phyloP scores from a whole-genome alignment of 92 coral and sea anemone genomes.

The Epizoanthus ramosus region DNA sequence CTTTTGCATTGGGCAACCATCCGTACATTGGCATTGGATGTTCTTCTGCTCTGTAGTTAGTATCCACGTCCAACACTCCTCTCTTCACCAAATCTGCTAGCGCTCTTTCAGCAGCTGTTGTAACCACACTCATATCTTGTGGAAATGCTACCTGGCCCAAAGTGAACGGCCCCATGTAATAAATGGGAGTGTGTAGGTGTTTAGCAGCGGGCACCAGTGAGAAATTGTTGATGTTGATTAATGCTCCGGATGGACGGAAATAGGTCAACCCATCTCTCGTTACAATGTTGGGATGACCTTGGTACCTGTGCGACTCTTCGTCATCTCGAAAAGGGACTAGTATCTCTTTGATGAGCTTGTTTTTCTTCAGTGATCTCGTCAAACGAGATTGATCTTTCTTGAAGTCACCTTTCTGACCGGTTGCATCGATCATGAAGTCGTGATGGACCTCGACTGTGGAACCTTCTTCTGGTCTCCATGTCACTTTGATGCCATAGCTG shows the following conservation, averaged over 20 bases:
- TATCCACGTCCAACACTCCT: conserved; percentile 33
- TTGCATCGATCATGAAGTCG: conserved; percentile 52
- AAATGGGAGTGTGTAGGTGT: conserved; percentile 31
- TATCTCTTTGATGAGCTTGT: conserved; percentile 40
- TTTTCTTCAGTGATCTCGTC: conserved; percentile 31
- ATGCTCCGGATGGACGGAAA: conserved; percentile 47
- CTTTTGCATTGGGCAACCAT: conserved; percentile 40
- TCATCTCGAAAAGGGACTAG: conserved; percentile 40
- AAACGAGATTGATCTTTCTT: conserved; percentile 35
- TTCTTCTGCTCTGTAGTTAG: neutral
- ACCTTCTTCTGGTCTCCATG: conserved; percentile 31
- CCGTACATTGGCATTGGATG: conserved; percentile 44
- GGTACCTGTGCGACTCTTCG: neutral
- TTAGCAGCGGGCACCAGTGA: conserved; percentile 30
- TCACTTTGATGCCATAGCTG: conserved; percentile 17
- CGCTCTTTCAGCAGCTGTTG: conserved; percentile 47
- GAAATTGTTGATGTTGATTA: conserved; percentile 43
- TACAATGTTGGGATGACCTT: conserved; percentile 39
- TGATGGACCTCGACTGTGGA: conserved; percentile 22
- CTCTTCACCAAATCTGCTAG: conserved; percentile 35
- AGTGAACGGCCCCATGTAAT: conserved; percentile 55
- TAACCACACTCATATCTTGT: conserved; percentile 43
- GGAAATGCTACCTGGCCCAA: conserved; percentile 47
- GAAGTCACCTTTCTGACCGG: conserved; percentile 48
- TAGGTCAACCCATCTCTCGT: conserved; percentile 34